phyloP scores from a whole-genome alignment of 2,888 invertebrate species.

The Alloscopus bannaensis region DNA sequence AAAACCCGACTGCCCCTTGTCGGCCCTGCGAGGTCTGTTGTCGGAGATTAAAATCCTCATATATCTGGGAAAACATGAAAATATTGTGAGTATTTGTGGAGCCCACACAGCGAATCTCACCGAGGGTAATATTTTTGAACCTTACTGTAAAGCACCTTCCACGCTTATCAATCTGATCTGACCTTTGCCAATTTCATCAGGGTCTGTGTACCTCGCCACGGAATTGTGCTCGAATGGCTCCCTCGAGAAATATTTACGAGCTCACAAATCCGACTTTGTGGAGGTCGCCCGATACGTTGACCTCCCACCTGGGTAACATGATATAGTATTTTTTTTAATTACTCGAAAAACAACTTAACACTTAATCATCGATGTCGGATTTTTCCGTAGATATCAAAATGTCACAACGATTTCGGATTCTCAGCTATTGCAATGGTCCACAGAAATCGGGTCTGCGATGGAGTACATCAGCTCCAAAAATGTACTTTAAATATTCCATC shows the following conservation, averaged over 20 bases:
- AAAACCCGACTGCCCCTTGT: background rate
- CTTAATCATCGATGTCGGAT: no score
- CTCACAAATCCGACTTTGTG: background rate
- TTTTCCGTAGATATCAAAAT: no score
- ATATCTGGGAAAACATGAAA: constrained; percentile 21
- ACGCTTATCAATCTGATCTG: background rate
- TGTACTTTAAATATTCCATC: constrained; percentile 19
- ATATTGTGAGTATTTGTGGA: constrained; percentile 22
- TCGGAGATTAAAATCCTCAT: constrained; percentile 34
- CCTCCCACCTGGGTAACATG: constrained; percentile 13
- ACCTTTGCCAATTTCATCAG: background rate
- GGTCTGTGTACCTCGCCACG: background rate
- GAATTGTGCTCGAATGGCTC: background rate
- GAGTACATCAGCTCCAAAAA: constrained; percentile 44
- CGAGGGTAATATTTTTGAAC: background rate
- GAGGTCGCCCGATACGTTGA: constrained; percentile 17
- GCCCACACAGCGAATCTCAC: constrained; percentile 12
- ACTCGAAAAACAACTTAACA: no score
- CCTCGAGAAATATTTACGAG: background rate
- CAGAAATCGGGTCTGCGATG: constrained; percentile 55
- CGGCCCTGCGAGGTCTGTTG: constrained; percentile 11
- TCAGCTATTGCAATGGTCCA: constrained; percentile 26
- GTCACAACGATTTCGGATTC: constrained; percentile 14
- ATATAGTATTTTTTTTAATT: no score
- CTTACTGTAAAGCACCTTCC: background rate